Evolutionary conservation across 2,113 vertebrate genomes (phyloP).

Genomic region (Lontra canadensis): DNA sequence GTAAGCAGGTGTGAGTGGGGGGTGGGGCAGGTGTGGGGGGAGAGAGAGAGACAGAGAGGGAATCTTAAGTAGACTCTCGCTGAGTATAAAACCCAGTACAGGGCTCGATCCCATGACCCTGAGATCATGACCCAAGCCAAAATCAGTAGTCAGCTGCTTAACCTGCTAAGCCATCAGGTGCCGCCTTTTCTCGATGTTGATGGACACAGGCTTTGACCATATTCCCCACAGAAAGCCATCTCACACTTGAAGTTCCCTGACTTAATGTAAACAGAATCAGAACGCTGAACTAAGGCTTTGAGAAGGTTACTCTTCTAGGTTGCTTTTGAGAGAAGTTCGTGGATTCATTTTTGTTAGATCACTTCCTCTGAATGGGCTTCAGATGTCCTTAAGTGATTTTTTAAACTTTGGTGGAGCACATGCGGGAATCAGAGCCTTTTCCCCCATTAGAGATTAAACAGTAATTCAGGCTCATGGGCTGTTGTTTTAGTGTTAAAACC

Average conservation of each 20-base stretch:
- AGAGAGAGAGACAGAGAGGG: background rate
- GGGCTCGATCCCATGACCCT: background rate
- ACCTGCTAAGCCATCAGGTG: background rate
- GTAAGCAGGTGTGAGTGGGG: background rate
- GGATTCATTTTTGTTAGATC: background rate
- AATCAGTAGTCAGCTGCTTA: background rate
- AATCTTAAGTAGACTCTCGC: background rate
- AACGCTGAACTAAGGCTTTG: background rate
- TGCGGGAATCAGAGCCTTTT: background rate
- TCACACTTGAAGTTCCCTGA: background rate
- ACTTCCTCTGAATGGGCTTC: background rate
- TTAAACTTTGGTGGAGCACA: background rate
- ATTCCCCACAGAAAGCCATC: background rate
- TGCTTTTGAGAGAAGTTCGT: background rate
- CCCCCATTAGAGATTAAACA: background rate
- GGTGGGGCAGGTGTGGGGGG: background rate
- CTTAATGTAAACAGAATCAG: background rate
- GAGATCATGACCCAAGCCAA: background rate
- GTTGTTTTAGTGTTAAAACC: background rate
- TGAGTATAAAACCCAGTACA: background rate
- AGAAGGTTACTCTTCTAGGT: background rate
- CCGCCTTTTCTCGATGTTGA: background rate
- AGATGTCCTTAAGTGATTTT: background rate
- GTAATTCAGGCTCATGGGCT: background rate
- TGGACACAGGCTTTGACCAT: background rate